Conservation (phyloP, 2,888 invertebrate genomes). For the Thumatha senex region DNA sequence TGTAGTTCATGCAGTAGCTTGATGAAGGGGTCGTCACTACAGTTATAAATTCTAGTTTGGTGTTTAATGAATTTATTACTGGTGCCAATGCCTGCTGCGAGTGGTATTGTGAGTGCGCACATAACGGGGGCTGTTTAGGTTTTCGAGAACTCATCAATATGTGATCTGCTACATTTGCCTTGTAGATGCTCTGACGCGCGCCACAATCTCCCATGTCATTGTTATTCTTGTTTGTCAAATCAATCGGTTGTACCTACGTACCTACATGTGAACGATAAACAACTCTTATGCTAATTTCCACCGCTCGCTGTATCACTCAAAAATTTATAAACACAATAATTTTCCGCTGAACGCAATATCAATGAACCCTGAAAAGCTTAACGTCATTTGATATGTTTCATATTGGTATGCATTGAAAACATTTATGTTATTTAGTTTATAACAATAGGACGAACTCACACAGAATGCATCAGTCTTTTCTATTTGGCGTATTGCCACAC, state of each 20-base stretch:
- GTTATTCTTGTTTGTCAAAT: constrained; percentile 46
- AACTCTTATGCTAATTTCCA: not conserved
- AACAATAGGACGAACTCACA: too few relatives aligned
- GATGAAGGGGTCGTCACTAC: too few relatives aligned
- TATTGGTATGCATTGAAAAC: not conserved
- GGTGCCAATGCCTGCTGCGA: too few relatives aligned
- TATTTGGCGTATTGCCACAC: too few relatives aligned
- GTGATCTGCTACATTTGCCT: constrained; percentile 58
- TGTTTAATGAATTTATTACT: too few relatives aligned
- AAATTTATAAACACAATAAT: not conserved
- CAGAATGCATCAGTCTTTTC: too few relatives aligned
- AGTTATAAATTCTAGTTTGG: too few relatives aligned
- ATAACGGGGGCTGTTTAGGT: constrained; percentile 24
- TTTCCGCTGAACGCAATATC: not conserved
- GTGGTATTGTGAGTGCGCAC: constrained; percentile 12
- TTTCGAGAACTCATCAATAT: constrained; percentile 68
- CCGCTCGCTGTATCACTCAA: not conserved
- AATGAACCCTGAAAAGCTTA: not conserved
- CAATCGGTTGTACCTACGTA: constrained; percentile 12
- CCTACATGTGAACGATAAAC: constrained; percentile 7
- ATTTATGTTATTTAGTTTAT: too few relatives aligned
- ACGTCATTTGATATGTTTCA: not conserved
- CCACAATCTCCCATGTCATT: constrained; percentile 31
- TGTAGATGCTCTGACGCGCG: constrained; percentile 51
- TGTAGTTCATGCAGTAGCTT: too few relatives aligned